Conservation (phyloP, 2,888 invertebrate genomes). For the Drosophila multiciliata region DNA sequence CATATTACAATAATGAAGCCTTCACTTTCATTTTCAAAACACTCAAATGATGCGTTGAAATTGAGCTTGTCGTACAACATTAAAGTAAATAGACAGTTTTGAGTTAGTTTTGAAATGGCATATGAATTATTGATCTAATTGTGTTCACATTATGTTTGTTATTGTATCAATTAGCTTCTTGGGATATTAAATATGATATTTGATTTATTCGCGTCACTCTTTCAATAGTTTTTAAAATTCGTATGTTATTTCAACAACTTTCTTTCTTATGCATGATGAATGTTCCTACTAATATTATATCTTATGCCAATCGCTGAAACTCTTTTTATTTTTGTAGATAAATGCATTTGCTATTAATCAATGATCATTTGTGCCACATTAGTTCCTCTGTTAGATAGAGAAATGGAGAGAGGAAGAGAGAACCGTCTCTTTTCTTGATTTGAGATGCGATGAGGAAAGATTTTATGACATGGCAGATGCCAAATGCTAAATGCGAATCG, state of each 20-base stretch:
- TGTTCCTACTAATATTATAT: too few species aligned
- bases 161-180: not conserved
- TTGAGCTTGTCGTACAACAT: not conserved
- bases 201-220: not conserved
- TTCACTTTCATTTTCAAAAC: not conserved
- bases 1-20: not conserved
- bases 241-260: not conserved
- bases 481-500: constrained; percentile 4
- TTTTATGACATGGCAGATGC: constrained; percentile 44
- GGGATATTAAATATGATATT: not conserved
- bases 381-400: not conserved
- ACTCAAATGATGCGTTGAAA: not conserved
- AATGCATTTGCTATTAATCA: not conserved
- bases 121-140: not conserved
- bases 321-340: not conserved
- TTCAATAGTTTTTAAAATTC: not conserved
- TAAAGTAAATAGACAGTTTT: not conserved
- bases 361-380: not conserved
- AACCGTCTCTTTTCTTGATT: not conserved
- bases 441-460: constrained; percentile 10
- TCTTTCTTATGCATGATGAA: not conserved
- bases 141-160: not conserved
- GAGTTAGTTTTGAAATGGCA: not conserved
- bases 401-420: not conserved
- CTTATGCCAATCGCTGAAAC: not conserved